Evolutionary conservation across 1,140 invertebrate species (phyloP).

Genomic region (Drosophila sp.): DNA sequence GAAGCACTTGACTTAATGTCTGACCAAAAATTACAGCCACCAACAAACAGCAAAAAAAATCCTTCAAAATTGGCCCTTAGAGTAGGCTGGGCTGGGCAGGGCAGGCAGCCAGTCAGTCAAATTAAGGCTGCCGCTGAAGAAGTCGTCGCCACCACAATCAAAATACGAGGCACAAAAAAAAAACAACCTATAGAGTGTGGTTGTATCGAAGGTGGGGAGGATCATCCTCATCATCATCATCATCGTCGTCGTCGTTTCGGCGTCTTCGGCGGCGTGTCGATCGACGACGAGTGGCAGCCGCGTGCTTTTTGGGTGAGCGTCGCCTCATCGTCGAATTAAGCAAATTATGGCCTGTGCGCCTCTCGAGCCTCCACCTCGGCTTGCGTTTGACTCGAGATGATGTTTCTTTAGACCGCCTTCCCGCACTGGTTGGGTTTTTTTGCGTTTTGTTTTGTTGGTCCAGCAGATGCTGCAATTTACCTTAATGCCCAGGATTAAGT

Average conservation of each 20-base stretch:
- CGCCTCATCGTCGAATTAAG: slow-evolving; percentile 74
- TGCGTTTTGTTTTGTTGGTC: slow-evolving; percentile 1
- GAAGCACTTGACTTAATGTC: slow-evolving; percentile 35
- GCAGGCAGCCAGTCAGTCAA: slow-evolving; percentile 30
- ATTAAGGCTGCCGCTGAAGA: slow-evolving; percentile 72
- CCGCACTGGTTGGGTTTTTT: background rate
- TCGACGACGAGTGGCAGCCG: slow-evolving; percentile 75
- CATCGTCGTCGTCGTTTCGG: slow-evolving; percentile 24
- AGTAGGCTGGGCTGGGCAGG: slow-evolving; percentile 21
- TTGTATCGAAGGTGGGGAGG: slow-evolving; percentile 11
- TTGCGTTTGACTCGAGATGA: slow-evolving; percentile 44
- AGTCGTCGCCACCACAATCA: slow-evolving; percentile 41
- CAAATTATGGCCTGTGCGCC: slow-evolving; percentile 67
- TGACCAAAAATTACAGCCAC: slow-evolving; percentile 58
- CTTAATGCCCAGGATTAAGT: slow-evolving; percentile 77
- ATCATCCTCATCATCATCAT: slow-evolving; percentile 58
- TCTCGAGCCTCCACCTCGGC: slow-evolving; percentile 33
- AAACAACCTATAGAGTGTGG: no score
- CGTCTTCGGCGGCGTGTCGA: slow-evolving; percentile 14
- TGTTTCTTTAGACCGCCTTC: slow-evolving; percentile 3
- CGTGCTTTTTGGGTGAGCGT: slow-evolving; percentile 51
- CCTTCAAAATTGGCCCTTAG: slow-evolving; percentile 49
- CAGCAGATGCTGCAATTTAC: slow-evolving; percentile 70
- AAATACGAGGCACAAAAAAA: slow-evolving; percentile 10
- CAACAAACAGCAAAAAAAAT: slow-evolving; percentile 42